Evolutionary conservation across 2,888 invertebrate species (phyloP).

Genomic region (Drosophila nr. fundita): DNA sequence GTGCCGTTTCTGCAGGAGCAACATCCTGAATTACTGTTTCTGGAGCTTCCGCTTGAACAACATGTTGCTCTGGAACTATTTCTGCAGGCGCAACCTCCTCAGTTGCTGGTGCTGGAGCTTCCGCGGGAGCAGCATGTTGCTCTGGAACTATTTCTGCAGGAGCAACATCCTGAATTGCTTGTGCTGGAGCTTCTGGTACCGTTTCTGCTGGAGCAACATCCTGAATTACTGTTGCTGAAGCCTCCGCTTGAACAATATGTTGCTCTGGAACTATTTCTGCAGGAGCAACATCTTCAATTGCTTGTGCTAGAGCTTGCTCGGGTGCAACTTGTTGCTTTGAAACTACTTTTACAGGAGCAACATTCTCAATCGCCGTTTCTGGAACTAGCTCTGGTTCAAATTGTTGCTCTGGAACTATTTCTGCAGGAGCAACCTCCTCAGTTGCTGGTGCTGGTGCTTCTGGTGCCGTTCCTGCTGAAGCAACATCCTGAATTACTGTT

Average conservation of each 20-base stretch:
- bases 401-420: too few species aligned
- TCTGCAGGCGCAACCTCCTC: neutral
- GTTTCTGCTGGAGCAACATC: neutral
- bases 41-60: neutral
- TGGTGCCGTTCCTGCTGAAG: too few species aligned
- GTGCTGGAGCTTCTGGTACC: neutral
- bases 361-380: neutral
- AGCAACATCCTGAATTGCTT: neutral
- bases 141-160: neutral
- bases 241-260: neutral
- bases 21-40: too few species aligned
- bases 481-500: too few species aligned
- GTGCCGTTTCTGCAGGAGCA: too few species aligned
- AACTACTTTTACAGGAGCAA: neutral
- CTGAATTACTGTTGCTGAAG: neutral
- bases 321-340: neutral
- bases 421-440: too few species aligned
- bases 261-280: neutral
- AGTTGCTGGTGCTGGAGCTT: neutral
- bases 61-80: neutral
- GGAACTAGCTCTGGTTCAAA: too few species aligned
- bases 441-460: too few species aligned
- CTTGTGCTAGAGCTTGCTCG: neutral
- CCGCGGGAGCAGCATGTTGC: neutral
- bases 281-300: neutral